Percentiles rank a stretch among this genome's conserved stretches.
Evolutionary conservation across 30 jellyfish, hydroid and myxozoan genomes (phyloP).

Genomic region (Chrysaora quinquecirrha): DNA sequence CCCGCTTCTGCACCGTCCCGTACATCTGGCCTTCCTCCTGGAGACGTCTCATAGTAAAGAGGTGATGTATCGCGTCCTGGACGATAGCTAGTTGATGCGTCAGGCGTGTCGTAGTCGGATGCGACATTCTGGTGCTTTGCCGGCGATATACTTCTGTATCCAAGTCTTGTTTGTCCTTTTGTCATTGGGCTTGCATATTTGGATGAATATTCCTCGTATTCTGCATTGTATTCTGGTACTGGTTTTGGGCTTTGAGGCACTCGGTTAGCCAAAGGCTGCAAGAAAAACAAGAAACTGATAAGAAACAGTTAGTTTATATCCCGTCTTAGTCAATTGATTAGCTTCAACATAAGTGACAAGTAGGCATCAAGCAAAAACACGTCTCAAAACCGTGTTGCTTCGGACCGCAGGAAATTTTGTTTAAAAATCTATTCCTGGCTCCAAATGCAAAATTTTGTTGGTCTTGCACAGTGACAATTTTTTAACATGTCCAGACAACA

Average conservation of each 20-base stretch:
- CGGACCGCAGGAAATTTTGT: too few relatives aligned
- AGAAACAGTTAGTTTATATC: too few relatives aligned
- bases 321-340: too few relatives aligned
- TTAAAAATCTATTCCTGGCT: too few relatives aligned
- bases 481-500: too few relatives aligned
- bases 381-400: too few relatives aligned
- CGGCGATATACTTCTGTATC: slow-evolving; percentile 84
- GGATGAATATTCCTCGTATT: slow-evolving; percentile 59
- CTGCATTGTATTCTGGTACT: slow-evolving; percentile 54
- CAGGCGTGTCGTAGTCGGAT: slow-evolving; percentile 40
- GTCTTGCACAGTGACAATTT: too few relatives aligned
- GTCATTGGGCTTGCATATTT: slow-evolving; percentile 57
- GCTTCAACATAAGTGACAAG: too few relatives aligned
- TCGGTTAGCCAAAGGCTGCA: slow-evolving; percentile 67
- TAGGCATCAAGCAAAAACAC: too few relatives aligned
- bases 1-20: slow-evolving; percentile 76
- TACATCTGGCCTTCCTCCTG: slow-evolving; percentile 72
- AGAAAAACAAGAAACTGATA: neutral
- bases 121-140: slow-evolving; percentile 42
- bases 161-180: slow-evolving; percentile 61
- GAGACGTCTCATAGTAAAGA: neutral
- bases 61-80: slow-evolving; percentile 23
- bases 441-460: too few relatives aligned
- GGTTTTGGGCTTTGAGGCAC: slow-evolving; percentile 42
- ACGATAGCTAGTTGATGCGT: slow-evolving; percentile 24